These are phyloP conservation scores for Pachyuromys duprasi DNA, from an alignment of 2,797 vertebrate species.

Conservation along the genomic window DNA sequence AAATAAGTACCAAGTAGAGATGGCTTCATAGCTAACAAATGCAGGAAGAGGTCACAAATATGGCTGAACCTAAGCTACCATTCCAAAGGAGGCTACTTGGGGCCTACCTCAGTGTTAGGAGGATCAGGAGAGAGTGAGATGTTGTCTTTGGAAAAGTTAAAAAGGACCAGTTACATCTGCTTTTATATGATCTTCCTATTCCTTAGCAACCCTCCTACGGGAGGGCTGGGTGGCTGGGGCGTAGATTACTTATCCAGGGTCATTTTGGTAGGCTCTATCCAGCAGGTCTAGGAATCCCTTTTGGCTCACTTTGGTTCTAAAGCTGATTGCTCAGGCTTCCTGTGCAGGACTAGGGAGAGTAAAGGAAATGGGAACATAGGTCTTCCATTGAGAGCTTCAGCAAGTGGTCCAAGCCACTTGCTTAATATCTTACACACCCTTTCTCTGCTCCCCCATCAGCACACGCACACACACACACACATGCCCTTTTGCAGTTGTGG, in stretches of 20 bases:
- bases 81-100: neutral
- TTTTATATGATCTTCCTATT: neutral
- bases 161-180: neutral
- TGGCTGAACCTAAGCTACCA: neutral
- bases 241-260: neutral
- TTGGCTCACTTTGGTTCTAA: neutral
- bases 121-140: neutral
- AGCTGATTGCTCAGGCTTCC: neutral
- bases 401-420: neutral
- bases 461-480: constrained; percentile 52
- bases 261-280: neutral
- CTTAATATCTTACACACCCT: constrained; percentile 72
- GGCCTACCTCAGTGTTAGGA: neutral
- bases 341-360: neutral
- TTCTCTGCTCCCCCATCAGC: neutral
- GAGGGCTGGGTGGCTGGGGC: neutral
- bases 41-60: neutral
- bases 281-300: neutral
- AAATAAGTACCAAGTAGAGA: neutral
- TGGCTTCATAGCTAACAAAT: neutral
- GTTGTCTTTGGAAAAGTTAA: neutral
- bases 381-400: neutral
- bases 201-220: neutral
- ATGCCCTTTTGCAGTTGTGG: constrained; percentile 59
- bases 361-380: neutral